Evolutionary conservation across 2,113 vertebrate species (phyloP), one percentile per base, ranked within the genome.

Genomic region (Nesoenas mayeri): DNA sequence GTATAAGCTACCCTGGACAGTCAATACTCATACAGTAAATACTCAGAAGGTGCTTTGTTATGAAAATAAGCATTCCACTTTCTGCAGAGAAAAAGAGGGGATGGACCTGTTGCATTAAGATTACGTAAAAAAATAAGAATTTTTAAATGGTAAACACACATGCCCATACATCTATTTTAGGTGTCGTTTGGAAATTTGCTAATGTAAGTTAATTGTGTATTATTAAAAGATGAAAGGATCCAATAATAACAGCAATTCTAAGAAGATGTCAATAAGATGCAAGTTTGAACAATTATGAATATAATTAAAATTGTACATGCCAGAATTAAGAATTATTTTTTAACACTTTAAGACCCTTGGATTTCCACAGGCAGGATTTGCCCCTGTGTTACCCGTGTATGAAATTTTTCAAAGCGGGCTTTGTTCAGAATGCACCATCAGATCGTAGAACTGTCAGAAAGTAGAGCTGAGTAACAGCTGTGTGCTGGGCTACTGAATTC

Each of bases 311-410:
- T 24, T 36, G 29, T 53, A 72, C 12, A 21, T 34, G 9, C 10
- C 74, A 70, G 60, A 44, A 29, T 36, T 65, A 31, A 58, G 11
- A 50, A 31, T 18, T 57, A 1, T 20, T 40, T 82, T 61, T 65
- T 83, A 57, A 69, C 15, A 13, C 10, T 57, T 60, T 70, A 57
- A 81, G 28, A 62, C 5, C 38, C 36, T 79, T 67, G 25, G n/a
- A 79, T 67, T 85, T 88, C 74, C 22, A 19, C 40, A 70, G 24
- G 25, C 14, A 91, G 34, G 12, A 48, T 19, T 77, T 77, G 12
- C 77, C 48, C 54, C 58, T 65, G 4, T 18, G 12, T 24, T 31
- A 20, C 2, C 15, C 11, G 69, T 0, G 1, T 12, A 47, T 16
- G 7, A 65, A 70, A 31, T 34, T 72, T 92, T 88, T 51, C 42